phyloP scores from a whole-genome alignment of 2,113 vertebrate species.

The Trachemys scripta region DNA sequence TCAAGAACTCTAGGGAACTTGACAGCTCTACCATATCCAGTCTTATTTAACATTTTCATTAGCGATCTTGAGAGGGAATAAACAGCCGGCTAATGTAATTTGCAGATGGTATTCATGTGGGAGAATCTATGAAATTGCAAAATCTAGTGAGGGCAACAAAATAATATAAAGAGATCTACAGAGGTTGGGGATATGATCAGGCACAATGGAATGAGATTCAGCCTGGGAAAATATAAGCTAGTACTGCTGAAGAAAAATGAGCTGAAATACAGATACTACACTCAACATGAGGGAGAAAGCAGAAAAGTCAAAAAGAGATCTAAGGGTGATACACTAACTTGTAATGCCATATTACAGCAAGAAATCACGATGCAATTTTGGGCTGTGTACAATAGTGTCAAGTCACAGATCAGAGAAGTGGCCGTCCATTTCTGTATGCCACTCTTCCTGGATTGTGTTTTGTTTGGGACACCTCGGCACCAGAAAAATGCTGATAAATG shows the following conservation, averaged over 20 bases:
- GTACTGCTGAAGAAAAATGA: not conserved
- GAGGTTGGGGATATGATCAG: accelerated
- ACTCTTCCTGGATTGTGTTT: not conserved
- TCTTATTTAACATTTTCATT: not conserved
- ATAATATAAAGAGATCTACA: not conserved
- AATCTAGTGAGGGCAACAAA: not conserved
- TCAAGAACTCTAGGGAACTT: not conserved
- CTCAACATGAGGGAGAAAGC: not conserved
- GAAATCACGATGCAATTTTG: not conserved
- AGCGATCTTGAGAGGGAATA: not conserved
- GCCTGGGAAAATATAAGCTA: not conserved
- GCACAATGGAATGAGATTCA: not conserved
- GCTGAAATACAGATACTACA: not conserved
- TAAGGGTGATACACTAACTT: not conserved
- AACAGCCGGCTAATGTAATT: not conserved
- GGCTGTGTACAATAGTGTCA: not conserved
- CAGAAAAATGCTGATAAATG: not conserved
- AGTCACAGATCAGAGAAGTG: not conserved
- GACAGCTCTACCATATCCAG: not conserved
- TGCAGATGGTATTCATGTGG: not conserved
- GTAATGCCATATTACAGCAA: not conserved
- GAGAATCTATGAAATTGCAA: not conserved
- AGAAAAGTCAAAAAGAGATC: not conserved
- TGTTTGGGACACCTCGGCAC: not conserved
- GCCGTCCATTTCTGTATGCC: accelerated